A percentile compares a stretch with the other conserved stretches of the same genome.
Evolutionary conservation across 2,797 vertebrate genomes (phyloP).

Genomic region (Mormyrus hasselquistii): DNA sequence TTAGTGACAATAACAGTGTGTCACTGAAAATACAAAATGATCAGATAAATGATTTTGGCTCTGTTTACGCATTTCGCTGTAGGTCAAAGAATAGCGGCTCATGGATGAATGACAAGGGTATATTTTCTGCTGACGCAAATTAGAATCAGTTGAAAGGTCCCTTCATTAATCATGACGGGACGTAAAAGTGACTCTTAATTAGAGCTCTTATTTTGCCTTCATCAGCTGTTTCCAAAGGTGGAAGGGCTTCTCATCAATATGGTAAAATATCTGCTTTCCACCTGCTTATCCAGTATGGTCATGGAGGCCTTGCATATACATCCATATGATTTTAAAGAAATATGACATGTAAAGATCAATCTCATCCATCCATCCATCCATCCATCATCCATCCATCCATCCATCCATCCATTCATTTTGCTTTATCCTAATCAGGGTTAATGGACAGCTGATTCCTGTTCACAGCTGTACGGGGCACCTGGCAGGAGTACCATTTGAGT

Average conservation of each 20-base stretch:
- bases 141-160: constrained; percentile 13
- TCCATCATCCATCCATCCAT: not conserved
- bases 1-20: not conserved
- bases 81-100: not conserved
- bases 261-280: not conserved
- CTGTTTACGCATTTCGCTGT: constrained; percentile 8
- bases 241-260: constrained; percentile 1
- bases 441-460: not conserved
- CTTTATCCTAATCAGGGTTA: not conserved
- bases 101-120: constrained; percentile 12
- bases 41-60: not conserved
- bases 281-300: not conserved
- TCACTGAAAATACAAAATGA: not conserved
- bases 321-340: not conserved
- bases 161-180: constrained; percentile 24
- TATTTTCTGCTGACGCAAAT: constrained; percentile 15
- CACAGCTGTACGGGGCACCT: not conserved
- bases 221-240: not conserved
- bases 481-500: not conserved
- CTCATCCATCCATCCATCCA: not conserved
- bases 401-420: not conserved
- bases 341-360: not conserved
- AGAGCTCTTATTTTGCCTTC: not conserved
- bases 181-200: constrained; percentile 18
- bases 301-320: not conserved